A percentile compares a stretch with the other conserved stretches of the same genome.
Evolutionary conservation across 2,113 vertebrate species (phyloP).

Genomic region (Saimiri boliviensis): DNA sequence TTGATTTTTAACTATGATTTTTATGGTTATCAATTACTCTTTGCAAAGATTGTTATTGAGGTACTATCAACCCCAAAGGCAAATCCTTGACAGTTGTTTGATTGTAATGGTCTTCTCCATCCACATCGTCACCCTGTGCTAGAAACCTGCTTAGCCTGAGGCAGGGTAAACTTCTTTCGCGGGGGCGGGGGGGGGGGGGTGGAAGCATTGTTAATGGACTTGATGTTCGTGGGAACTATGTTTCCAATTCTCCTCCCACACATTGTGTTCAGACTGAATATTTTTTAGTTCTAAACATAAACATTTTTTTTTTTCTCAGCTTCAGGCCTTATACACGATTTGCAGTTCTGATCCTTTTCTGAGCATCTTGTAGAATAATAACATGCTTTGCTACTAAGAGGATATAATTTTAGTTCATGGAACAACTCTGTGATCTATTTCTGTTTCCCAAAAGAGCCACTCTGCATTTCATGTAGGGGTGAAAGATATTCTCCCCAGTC

Average conservation of each 20-base stretch:
- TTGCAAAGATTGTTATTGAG: neutral
- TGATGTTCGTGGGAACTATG: neutral
- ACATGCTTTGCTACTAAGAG: neutral
- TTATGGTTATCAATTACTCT: neutral
- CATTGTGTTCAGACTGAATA: neutral
- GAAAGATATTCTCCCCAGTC: neutral
- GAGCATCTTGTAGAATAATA: neutral
- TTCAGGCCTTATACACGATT: neutral
- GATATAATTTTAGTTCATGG: neutral
- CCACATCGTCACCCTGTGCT: neutral
- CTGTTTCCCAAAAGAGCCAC: neutral
- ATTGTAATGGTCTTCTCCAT: neutral
- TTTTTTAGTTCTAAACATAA: neutral
- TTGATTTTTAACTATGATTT: conserved; percentile 15
- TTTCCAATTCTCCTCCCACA: neutral
- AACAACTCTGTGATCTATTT: neutral
- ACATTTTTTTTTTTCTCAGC: neutral
- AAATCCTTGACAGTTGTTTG: conserved; percentile 3
- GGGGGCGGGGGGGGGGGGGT: no score
- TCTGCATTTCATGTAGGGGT: neutral
- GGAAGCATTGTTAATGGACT: neutral
- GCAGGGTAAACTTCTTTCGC: neutral
- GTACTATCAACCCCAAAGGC: neutral
- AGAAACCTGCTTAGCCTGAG: neutral
- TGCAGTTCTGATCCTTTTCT: neutral